Evolutionary conservation across 2,113 vertebrate species (phyloP).

Genomic region (Rallus limicola): DNA sequence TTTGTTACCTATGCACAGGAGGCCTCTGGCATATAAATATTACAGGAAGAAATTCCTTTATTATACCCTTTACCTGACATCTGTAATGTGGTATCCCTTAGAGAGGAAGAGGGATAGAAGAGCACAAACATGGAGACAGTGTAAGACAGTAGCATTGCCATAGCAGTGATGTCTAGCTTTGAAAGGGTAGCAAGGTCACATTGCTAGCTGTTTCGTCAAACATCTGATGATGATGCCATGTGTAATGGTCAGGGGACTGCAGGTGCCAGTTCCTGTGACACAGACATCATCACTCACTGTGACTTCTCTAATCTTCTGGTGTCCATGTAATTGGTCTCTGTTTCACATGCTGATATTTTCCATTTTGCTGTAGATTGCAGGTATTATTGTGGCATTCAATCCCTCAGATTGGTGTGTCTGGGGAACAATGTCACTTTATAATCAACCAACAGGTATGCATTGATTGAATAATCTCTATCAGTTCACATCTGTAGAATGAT

Average conservation of each 20-base stretch:
- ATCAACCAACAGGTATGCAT: not conserved
- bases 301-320: not conserved
- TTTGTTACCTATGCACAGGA: not conserved
- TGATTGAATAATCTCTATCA: not conserved
- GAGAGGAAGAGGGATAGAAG: not conserved
- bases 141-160: not conserved
- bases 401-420: not conserved
- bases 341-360: not conserved
- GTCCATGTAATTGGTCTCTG: not conserved
- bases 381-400: no score
- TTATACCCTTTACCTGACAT: not conserved
- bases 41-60: not conserved
- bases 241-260: not conserved
- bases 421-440: not conserved
- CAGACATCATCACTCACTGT: not conserved
- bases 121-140: not conserved
- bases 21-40: not conserved
- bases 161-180: not conserved
- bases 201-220: not conserved
- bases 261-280: not conserved
- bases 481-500: not conserved
- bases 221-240: not conserved
- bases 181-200: accelerated
- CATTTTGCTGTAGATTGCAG: not conserved
- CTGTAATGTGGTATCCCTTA: not conserved